Conservation (phyloP, 2,888 invertebrate species). For the Euphydryas editha region DNA sequence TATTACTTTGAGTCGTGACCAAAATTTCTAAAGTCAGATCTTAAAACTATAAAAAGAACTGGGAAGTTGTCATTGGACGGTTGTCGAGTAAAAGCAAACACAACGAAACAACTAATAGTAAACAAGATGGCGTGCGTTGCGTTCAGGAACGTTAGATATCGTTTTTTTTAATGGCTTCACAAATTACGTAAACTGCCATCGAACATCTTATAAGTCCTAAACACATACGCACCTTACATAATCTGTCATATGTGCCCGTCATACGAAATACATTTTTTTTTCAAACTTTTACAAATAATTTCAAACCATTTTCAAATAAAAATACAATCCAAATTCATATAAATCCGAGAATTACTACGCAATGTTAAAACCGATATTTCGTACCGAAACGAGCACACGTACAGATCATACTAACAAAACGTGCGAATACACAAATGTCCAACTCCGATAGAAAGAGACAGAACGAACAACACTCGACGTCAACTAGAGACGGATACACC, state of each 20-base stretch:
- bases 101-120: slow-evolving; percentile 35
- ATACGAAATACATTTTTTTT: not conserved
- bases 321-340: not conserved
- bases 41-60: slow-evolving; percentile 37
- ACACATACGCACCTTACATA: slow-evolving; percentile 15
- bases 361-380: not conserved
- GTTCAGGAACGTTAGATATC: slow-evolving; percentile 22
- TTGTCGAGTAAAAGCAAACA: slow-evolving; percentile 53
- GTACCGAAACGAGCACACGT: slow-evolving; percentile 3
- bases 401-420: slow-evolving; percentile 43
- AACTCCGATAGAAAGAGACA: slow-evolving; percentile 30
- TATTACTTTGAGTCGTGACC: slow-evolving; percentile 27
- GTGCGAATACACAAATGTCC: slow-evolving; percentile 38
- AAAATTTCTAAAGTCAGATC: slow-evolving; percentile 38
- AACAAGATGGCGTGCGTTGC: slow-evolving; percentile 28
- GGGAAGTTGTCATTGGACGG: slow-evolving; percentile 64
- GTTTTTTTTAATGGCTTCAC: slow-evolving; percentile 28
- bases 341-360: not conserved
- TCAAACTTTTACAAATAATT: not conserved
- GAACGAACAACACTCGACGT: slow-evolving; percentile 34
- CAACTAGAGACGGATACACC: slow-evolving; percentile 53
- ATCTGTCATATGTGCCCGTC: slow-evolving; percentile 10
- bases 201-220: slow-evolving; percentile 3
- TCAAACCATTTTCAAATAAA: not conserved
- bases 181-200: slow-evolving; percentile 17